Conservation (phyloP, 2,113 vertebrate genomes). For the Coturnix japonica region DNA sequence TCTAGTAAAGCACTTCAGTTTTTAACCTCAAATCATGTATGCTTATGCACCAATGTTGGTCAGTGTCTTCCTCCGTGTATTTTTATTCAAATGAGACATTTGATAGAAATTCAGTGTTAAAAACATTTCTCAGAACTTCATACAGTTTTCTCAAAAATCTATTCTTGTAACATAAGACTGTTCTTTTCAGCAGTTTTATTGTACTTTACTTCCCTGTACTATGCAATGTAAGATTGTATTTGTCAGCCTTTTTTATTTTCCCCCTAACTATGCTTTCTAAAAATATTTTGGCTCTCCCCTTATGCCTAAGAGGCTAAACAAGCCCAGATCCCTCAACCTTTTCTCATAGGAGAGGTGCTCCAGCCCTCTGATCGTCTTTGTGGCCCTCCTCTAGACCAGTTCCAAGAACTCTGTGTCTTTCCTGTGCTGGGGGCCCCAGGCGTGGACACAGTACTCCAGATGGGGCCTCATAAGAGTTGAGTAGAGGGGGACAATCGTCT, state of each 20-base stretch:
- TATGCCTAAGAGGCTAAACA: background rate
- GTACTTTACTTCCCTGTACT: background rate
- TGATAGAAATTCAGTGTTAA: background rate
- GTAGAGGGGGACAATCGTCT: no score
- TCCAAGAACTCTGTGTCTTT: no score
- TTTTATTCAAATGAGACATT: slow-evolving; percentile 36
- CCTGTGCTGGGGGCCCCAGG: no score
- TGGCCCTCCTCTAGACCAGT: no score
- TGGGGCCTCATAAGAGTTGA: no score
- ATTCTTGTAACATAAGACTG: background rate
- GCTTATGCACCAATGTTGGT: background rate
- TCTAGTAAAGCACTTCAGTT: background rate
- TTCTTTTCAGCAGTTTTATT: background rate
- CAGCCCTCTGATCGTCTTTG: no score
- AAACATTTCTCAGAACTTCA: slow-evolving; percentile 1
- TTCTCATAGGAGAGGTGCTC: no score
- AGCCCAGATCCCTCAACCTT: no score
- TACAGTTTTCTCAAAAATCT: background rate
- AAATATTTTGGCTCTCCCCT: background rate
- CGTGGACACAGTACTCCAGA: no score
- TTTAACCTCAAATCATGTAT: background rate
- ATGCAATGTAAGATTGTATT: background rate
- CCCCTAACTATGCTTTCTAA: background rate
- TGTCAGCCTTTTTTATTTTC: slow-evolving; percentile 4
- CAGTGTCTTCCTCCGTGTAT: background rate